A percentile compares a stretch with the other conserved stretches of the same genome.
These are phyloP conservation scores for Drusus annulatus DNA, from an alignment of 1,140 invertebrate genomes.

Conservation along the genomic window DNA sequence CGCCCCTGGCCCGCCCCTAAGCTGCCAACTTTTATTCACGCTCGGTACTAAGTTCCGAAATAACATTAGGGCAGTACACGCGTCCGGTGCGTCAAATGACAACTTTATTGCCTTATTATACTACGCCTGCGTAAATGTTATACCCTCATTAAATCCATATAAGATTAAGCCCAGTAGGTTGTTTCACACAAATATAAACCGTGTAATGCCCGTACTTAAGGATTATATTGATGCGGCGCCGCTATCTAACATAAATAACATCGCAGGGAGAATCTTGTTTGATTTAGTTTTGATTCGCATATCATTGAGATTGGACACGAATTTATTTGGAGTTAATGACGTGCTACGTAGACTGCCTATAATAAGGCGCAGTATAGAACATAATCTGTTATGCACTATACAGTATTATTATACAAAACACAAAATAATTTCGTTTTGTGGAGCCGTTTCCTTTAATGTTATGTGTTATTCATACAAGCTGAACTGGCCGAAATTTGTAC, in stretches of 20 bases:
- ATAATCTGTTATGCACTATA: no score
- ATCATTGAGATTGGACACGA: slow-evolving; percentile 24
- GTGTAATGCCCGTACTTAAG: slow-evolving; percentile 36
- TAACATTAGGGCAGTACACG: slow-evolving; percentile 51
- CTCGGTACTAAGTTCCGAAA: slow-evolving; percentile 46
- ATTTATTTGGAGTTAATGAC: not conserved
- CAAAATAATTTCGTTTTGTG: no score
- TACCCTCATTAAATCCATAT: slow-evolving; percentile 44
- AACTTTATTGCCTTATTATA: slow-evolving; percentile 50
- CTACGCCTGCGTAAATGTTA: slow-evolving; percentile 41
- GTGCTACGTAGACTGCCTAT: not conserved
- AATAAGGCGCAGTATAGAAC: not conserved
- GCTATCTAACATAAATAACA: not conserved
- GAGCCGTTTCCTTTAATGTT: no score
- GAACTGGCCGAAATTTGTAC: no score
- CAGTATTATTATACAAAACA: no score
- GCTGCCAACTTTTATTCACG: slow-evolving; percentile 53
- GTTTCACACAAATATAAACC: slow-evolving; percentile 43
- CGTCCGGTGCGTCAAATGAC: slow-evolving; percentile 49
- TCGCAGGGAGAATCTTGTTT: slow-evolving; percentile 9
- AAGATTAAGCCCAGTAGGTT: slow-evolving; percentile 42
- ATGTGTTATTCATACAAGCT: no score
- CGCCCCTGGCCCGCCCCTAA: slow-evolving; percentile 23
- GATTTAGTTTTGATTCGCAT: slow-evolving; percentile 34
- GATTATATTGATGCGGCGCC: slow-evolving; percentile 22